Conservation (phyloP, 2,797 vertebrate species). For the Anniella stebbinsi region DNA sequence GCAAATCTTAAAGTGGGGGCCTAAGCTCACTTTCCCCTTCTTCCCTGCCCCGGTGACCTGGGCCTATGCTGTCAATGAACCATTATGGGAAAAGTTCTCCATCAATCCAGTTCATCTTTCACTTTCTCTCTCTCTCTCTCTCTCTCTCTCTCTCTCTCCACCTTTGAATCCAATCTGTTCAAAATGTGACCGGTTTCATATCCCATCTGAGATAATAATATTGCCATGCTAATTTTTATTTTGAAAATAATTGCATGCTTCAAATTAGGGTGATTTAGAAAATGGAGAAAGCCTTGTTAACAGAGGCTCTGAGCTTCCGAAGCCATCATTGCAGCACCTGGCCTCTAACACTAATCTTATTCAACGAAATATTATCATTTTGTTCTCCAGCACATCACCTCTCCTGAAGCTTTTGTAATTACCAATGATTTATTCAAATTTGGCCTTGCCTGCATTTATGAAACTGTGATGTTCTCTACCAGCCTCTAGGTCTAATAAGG, state of each 20-base stretch:
- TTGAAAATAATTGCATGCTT: conserved; percentile 29
- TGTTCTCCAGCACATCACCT: conserved; percentile 32
- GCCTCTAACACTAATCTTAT: conserved; percentile 33
- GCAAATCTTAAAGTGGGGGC: no score
- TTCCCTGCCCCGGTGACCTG: neutral
- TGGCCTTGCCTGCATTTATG: conserved; percentile 53
- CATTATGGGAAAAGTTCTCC: neutral
- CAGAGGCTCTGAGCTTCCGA: neutral
- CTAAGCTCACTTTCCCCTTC: no score
- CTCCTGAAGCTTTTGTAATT: conserved; percentile 64
- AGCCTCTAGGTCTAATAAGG: conserved; percentile 52
- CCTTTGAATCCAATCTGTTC: neutral
- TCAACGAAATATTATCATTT: conserved; percentile 30
- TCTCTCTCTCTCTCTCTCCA: no score
- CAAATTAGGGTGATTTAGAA: conserved; percentile 14
- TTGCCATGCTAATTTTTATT: conserved; percentile 26
- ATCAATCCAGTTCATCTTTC: neutral
- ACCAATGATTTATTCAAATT: conserved; percentile 63
- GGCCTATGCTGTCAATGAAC: neutral
- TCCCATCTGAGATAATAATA: neutral
- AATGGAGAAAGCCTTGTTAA: neutral
- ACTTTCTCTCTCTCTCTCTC: no score
- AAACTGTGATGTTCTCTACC: conserved; percentile 35
- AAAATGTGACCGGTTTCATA: neutral
- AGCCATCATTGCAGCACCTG: conserved; percentile 20